Base-by-base conservation (phyloP, 1,140 invertebrate genomes). In the Himalopsyche phryganea region DNA sequence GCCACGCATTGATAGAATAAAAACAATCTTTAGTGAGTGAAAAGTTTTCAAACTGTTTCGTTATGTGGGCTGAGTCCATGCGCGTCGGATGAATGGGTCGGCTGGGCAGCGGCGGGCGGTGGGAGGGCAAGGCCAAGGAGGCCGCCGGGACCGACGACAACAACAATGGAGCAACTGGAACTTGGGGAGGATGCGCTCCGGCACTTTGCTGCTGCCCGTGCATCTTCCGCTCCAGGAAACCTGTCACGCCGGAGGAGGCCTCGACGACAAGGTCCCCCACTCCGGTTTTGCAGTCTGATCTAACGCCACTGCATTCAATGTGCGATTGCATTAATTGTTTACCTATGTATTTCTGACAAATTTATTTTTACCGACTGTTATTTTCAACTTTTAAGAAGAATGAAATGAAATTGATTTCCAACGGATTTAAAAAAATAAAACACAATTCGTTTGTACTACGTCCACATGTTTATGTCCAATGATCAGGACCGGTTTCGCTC, bases 61-160 rank as follows among this genome's bases (percentile, higher is more conserved):
- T n/a, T n/a, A 28, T 28, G 23, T 28, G 23, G 23, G 38, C n/a
- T 4, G 38, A 40, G 38, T 13, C 11, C 38, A n/a, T n/a, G 38
- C 11, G n/a, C 4, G 38, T 40, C 38, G 38, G 38, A 15, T 13
- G 38, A 13, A 15, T 15, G 38, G 38, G 15, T 3, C n/a, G 38
- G 38, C 38, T 15, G 38, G 38, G 38, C 38, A n/a, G 23, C 23
- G 44, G 58, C 50, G n/a, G 38, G 50, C 51, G 38, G 51, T 52
- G 64, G 66, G 65, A 69, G 64, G 65, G 65, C 67, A 67, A 69
- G 67, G 65, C 67, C 9, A 67, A 68, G 68, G 66, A 66, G 67
- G 64, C 61, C 59, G 62, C 23, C 23, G 58, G 66, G 52, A 49
- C 65, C 66, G 69, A 68, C 69, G 69, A 70, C 66, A 71, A 72